phyloP scores from a whole-genome alignment of 2,888 invertebrate genomes.

The Ptilodon capucinus region DNA sequence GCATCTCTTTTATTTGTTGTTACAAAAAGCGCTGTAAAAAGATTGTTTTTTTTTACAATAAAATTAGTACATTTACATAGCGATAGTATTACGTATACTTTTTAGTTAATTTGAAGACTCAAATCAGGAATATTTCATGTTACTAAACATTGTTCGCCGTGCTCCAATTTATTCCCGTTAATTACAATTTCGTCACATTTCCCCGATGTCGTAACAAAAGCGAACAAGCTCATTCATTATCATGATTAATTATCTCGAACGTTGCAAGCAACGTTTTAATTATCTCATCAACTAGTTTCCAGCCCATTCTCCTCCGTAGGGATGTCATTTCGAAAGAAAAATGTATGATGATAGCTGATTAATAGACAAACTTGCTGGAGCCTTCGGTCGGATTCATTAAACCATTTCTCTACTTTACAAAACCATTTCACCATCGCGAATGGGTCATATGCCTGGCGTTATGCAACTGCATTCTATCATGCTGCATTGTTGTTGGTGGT shows the following conservation, averaged over 20 bases:
- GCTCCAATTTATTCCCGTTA: not conserved
- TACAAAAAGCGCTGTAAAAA: not conserved
- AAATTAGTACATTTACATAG: too few relatives aligned
- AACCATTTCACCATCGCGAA: conserved; percentile 21
- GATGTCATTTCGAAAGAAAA: too few relatives aligned
- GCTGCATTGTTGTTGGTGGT: conserved; percentile 29
- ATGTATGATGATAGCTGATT: too few relatives aligned
- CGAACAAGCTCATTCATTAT: not conserved
- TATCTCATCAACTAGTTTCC: not conserved
- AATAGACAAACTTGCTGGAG: too few relatives aligned
- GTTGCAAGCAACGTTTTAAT: not conserved
- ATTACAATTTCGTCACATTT: not conserved
- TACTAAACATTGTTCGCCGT: not conserved
- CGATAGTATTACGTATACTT: too few relatives aligned
- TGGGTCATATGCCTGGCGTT: conserved; percentile 19
- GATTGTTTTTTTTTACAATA: too few relatives aligned
- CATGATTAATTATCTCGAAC: not conserved
- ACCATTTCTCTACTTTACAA: conserved; percentile 22
- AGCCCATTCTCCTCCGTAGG: too few relatives aligned
- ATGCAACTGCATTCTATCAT: conserved; percentile 35
- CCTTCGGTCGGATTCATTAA: not conserved
- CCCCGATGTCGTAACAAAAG: not conserved
- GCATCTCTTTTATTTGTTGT: not conserved
- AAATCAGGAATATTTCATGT: not conserved
- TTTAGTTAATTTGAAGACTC: too few relatives aligned